A percentile compares a stretch with the other conserved stretches of the same genome.
phyloP scores from a whole-genome alignment of 2,113 vertebrate genomes.

The Hylia prasina region DNA sequence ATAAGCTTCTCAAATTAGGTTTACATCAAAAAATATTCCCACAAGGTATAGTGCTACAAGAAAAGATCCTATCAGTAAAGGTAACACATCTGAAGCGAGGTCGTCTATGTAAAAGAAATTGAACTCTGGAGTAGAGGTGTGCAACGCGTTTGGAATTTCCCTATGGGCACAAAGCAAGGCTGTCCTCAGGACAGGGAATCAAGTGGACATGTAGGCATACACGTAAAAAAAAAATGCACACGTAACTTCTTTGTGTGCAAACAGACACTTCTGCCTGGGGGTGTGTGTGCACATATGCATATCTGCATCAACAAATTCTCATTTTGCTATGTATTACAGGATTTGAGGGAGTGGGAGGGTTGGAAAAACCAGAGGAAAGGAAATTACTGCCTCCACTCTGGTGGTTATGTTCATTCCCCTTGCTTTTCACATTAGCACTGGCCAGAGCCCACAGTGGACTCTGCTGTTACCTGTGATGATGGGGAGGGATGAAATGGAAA shows the following conservation, averaged over 20 bases:
- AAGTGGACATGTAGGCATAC: constrained; percentile 40
- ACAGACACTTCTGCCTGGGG: neutral
- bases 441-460: neutral
- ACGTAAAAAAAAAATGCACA: constrained; percentile 29
- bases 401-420: neutral
- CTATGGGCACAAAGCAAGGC: constrained; percentile 65
- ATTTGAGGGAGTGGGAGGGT: neutral
- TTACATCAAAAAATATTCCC: constrained; percentile 78
- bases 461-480: constrained; percentile 17
- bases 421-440: constrained; percentile 39
- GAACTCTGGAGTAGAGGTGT: constrained; percentile 85
- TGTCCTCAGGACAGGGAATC: constrained; percentile 66
- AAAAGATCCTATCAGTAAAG: constrained; percentile 86
- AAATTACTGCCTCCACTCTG: neutral
- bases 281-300: neutral
- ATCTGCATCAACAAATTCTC: constrained; percentile 9
- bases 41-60: constrained; percentile 93
- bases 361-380: constrained; percentile 35
- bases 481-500: constrained; percentile 13
- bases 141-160: constrained; percentile 80
- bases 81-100: constrained; percentile 85
- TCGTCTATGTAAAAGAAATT: constrained; percentile 84
- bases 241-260: neutral
- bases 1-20: constrained; percentile 80
- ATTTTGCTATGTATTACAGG: constrained; percentile 40